These are phyloP conservation scores for Leucophenga varia DNA, from an alignment of 1,140 invertebrate genomes.

Conservation along the genomic window DNA sequence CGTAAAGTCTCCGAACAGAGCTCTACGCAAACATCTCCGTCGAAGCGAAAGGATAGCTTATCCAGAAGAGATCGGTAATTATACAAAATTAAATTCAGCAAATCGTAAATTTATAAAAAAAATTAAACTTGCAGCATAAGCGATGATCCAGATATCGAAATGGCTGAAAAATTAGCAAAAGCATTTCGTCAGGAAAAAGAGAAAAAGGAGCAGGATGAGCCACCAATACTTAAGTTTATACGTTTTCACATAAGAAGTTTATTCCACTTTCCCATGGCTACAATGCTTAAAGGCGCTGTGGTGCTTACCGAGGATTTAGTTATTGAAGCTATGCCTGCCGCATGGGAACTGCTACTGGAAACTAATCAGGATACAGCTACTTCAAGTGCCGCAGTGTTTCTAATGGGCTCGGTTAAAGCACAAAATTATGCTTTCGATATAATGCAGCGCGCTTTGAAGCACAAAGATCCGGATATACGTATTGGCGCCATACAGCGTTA, in stretches of 20 bases:
- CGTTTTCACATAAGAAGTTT: slow-evolving; percentile 79
- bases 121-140: slow-evolving; percentile 29
- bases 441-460: slow-evolving; percentile 83
- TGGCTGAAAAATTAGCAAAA: slow-evolving; percentile 43
- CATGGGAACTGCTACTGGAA: slow-evolving; percentile 92
- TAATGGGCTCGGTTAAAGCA: slow-evolving; percentile 86
- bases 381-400: slow-evolving; percentile 85
- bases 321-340: slow-evolving; percentile 81
- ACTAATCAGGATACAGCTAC: slow-evolving; percentile 74
- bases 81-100: not conserved
- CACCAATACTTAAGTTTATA: slow-evolving; percentile 79
- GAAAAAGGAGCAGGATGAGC: slow-evolving; percentile 63
- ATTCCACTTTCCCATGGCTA: slow-evolving; percentile 87
- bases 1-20: slow-evolving; percentile 78
- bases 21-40: slow-evolving; percentile 72
- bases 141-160: slow-evolving; percentile 50
- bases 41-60: slow-evolving; percentile 73
- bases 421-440: slow-evolving; percentile 84
- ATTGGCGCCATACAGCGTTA: slow-evolving; percentile 66
- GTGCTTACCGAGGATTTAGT: slow-evolving; percentile 87
- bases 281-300: slow-evolving; percentile 88
- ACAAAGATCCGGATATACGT: slow-evolving; percentile 78
- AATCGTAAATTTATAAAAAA: slow-evolving; percentile 7
- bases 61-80: slow-evolving; percentile 69
- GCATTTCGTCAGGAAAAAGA: slow-evolving; percentile 55